Conservation (phyloP, 2,797 vertebrate genomes). For the Diceros bicornis region DNA sequence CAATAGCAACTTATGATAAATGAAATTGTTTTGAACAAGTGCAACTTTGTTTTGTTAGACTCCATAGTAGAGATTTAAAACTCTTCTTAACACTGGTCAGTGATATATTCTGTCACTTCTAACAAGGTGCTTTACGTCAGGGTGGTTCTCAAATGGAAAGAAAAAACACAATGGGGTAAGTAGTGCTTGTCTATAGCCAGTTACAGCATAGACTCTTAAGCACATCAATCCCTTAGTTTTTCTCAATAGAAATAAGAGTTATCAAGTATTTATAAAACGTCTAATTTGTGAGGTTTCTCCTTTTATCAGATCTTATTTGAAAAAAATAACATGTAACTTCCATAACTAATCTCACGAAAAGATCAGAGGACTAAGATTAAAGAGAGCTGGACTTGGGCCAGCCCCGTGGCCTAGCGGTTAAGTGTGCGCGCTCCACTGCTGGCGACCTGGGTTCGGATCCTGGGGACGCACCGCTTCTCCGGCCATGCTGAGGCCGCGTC, state of each 20-base stretch:
- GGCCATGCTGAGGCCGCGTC: too few species aligned
- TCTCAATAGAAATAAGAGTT: constrained; percentile 20
- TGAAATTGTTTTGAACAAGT: constrained; percentile 27
- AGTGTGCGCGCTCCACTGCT: too few species aligned
- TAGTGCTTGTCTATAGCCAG: neutral
- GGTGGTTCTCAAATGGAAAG: constrained; percentile 17
- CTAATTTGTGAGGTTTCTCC: constrained; percentile 7
- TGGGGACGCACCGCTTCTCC: too few species aligned
- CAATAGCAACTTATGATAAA: neutral
- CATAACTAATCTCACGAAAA: neutral
- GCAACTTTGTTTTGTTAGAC: neutral
- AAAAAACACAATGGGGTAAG: neutral
- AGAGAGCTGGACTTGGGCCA: neutral
- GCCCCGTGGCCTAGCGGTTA: too few species aligned
- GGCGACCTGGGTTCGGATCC: too few species aligned
- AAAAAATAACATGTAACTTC: neutral
- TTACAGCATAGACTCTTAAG: neutral
- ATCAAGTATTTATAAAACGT: neutral
- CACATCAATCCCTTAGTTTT: neutral
- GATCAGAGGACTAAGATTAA: neutral
- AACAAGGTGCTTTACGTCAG: constrained; percentile 40
- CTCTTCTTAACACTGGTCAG: neutral
- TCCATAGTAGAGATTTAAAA: constrained; percentile 34
- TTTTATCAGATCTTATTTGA: neutral
- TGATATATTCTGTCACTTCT: constrained; percentile 17